These are phyloP conservation scores for Parotia lawesii DNA, from an alignment of 2,113 vertebrate genomes.

Conservation along the genomic window DNA sequence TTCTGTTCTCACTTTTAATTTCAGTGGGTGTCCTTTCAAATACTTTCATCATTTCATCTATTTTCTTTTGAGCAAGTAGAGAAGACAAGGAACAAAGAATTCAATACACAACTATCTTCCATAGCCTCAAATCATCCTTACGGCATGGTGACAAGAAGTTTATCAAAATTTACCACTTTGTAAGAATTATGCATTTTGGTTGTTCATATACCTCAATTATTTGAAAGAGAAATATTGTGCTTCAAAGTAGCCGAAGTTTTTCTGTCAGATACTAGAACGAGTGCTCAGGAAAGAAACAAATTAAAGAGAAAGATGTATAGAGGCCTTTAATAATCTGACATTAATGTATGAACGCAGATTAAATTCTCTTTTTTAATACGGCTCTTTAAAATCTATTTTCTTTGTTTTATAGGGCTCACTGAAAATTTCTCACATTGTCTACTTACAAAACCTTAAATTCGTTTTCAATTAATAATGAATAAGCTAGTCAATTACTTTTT, in stretches of 20 bases:
- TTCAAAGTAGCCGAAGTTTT: background rate
- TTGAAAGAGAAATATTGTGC: background rate
- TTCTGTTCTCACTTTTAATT: background rate
- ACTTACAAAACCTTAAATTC: background rate
- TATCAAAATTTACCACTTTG: background rate
- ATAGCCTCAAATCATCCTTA: background rate
- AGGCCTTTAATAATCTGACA: background rate
- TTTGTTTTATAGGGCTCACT: background rate
- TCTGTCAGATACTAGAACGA: background rate
- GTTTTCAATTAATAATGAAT: conserved; percentile 13
- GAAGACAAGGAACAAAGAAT: background rate
- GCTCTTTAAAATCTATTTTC: background rate
- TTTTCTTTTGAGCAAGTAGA: background rate
- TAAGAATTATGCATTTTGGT: background rate
- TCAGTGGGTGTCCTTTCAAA: background rate
- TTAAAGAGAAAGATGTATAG: background rate
- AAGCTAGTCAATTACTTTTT: conserved; percentile 10
- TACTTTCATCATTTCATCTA: background rate
- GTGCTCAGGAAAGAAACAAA: background rate
- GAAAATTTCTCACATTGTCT: background rate
- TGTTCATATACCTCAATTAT: background rate
- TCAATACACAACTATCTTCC: background rate
- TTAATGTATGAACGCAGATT: background rate
- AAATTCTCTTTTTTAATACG: background rate
- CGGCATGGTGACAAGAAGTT: background rate